Conservation (phyloP, 2,797 vertebrate species). For the Anabacerthia variegaticeps region DNA sequence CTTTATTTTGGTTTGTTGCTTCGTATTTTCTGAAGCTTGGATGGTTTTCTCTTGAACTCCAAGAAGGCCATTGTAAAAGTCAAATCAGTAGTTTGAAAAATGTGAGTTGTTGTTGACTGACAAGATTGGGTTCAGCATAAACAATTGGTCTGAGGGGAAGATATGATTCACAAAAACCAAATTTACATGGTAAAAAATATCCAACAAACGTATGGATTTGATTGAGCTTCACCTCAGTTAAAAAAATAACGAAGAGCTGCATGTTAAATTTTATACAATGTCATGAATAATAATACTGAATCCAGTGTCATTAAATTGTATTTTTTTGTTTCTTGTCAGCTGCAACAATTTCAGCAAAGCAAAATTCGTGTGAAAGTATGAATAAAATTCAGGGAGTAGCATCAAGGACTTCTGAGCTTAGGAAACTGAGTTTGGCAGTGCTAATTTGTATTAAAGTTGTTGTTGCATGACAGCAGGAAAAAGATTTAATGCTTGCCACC, state of each 20-base stretch:
- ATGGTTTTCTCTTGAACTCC: constrained; percentile 49
- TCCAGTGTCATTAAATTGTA: constrained; percentile 71
- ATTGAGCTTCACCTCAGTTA: constrained; percentile 66
- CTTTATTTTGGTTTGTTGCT: constrained; percentile 29
- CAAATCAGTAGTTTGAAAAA: constrained; percentile 25
- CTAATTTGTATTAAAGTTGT: constrained; percentile 88
- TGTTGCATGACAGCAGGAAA: constrained; percentile 87
- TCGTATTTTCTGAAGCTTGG: constrained; percentile 19
- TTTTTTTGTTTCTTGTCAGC: constrained; percentile 72
- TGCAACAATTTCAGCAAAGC: constrained; percentile 71
- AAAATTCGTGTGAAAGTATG: constrained; percentile 73
- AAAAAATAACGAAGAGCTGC: constrained; percentile 70
- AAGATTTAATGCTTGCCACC: constrained; percentile 87
- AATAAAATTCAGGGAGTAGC: constrained; percentile 81
- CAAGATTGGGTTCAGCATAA: constrained; percentile 58
- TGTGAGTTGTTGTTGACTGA: constrained; percentile 67
- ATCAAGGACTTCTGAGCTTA: constrained; percentile 82
- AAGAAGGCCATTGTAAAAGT: constrained; percentile 19
- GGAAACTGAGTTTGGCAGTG: constrained; percentile 83
- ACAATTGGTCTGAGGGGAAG: constrained; percentile 54
- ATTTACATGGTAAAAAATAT: constrained; percentile 31
- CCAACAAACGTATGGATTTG: not conserved
- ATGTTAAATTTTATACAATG: constrained; percentile 62
- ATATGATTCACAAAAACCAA: constrained; percentile 36
- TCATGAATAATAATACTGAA: constrained; percentile 67